Evolutionary conservation across 2,113 vertebrate species (phyloP), one percentile per base, ranked within the genome.

Genomic region (Pachypanchax playfairii): DNA sequence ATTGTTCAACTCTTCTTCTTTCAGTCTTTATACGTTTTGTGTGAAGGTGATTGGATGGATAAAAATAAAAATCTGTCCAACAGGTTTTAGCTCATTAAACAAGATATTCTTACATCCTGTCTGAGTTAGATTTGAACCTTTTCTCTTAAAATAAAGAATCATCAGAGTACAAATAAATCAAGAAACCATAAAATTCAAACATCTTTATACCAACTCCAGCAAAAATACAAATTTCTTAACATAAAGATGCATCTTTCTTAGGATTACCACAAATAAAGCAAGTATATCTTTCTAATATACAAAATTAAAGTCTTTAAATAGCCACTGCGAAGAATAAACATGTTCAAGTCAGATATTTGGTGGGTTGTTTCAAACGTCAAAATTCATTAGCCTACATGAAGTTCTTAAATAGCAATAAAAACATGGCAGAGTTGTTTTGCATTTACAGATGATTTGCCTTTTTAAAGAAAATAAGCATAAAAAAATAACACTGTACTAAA

Each of bases 211-310:
- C 80, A 84, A 83, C 73, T 87, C 73, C 87, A 88, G 89, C 82
- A 89, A 91, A 87, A 88, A 88, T 84, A 90, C 85, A 91, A 80
- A 76, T 65, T 82, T 84, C 25, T 86, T 65, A 82, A 90, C 81
- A 77, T 81, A 79, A 83, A 85, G 77, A 89, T 74, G 83, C 31
- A 65, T 90, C 65, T 85, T 79, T 87, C 70, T 81, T 81, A 78
- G 74, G 75, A 84, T 85, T 83, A 87, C 83, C 86, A 90, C 87
- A 88, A 89, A 90, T 91, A 91, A 90, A 88, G 82, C 85, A 83
- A 75, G 81, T 80, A 62, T 89, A 86, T 89, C 70, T 88, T 84
- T 90, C 78, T 80, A 88, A 88, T 88, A 85, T 91, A 90, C 88
- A 91, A 84, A 90, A 81, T 73, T 70, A 82, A 84, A 83, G 77